Conservation (phyloP, 2,888 invertebrate genomes). For the Tinea trinotella region DNA sequence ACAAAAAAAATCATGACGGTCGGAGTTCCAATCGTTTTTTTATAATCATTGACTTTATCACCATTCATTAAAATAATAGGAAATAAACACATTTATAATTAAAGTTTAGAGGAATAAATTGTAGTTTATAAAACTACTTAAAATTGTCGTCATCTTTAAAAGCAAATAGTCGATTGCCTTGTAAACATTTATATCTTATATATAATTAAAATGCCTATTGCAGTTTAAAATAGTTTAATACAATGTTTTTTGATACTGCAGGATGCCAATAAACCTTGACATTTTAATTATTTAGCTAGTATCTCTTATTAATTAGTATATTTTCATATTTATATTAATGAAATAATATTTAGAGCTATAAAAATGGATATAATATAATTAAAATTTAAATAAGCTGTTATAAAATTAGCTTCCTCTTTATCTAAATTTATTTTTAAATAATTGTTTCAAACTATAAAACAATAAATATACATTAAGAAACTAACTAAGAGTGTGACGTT, state of each 20-base stretch:
- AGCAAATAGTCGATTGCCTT: not conserved
- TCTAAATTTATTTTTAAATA: too few relatives aligned
- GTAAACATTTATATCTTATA: not conserved
- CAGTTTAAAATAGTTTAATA: not conserved
- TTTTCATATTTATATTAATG: too few relatives aligned
- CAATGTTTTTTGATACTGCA: not conserved
- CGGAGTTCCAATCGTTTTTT: too few relatives aligned
- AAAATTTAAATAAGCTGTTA: not conserved
- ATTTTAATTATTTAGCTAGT: constrained; percentile 29
- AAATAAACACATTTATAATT: too few relatives aligned
- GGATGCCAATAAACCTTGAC: constrained; percentile 39
- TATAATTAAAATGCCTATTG: not conserved
- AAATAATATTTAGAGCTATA: not conserved
- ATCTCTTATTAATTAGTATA: not conserved
- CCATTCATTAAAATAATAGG: too few relatives aligned
- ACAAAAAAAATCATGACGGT: too few relatives aligned
- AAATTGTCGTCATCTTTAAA: not conserved
- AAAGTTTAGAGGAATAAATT: too few relatives aligned
- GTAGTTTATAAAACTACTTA: too few relatives aligned
- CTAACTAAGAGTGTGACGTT: too few relatives aligned
- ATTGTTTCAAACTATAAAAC: not conserved
- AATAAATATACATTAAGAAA: not conserved
- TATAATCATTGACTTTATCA: too few relatives aligned
- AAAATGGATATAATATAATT: not conserved
- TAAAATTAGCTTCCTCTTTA: not conserved